Conservation (phyloP, 2,113 vertebrate genomes). For the Hystrix cristata region DNA sequence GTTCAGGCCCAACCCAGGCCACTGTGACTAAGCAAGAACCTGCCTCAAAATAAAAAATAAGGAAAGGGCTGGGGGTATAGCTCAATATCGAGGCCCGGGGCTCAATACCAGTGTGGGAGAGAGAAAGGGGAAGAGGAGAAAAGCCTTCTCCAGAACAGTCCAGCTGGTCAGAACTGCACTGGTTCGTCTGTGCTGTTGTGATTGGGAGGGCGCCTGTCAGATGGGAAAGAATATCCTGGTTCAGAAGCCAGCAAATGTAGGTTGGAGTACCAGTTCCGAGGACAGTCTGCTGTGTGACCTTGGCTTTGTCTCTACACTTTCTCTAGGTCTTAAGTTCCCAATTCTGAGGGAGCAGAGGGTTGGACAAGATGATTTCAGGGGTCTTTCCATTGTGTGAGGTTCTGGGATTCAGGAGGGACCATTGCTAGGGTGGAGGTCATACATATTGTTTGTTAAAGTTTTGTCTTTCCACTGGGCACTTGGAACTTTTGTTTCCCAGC, state of each 20-base stretch:
- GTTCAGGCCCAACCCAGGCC: not conserved
- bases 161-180: not conserved
- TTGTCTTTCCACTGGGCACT: not conserved
- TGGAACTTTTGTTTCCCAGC: not conserved
- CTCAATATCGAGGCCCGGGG: not conserved
- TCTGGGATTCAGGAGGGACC: not conserved
- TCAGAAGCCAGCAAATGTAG: not conserved
- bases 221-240: not conserved
- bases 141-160: not conserved
- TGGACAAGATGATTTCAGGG: too few species aligned
- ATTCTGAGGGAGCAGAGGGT: not conserved
- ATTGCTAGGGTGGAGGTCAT: not conserved
- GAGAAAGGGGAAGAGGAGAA: too few species aligned
- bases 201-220: not conserved
- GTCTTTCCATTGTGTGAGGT: not conserved
- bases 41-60: not conserved
- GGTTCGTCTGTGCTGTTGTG: not conserved
- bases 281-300: not conserved
- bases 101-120: not conserved
- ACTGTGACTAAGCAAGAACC: not conserved
- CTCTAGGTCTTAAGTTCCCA: not conserved
- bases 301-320: not conserved
- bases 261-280: not conserved
- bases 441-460: not conserved
- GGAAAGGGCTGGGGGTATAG: not conserved